Evolutionary conservation across 2,113 vertebrate species (phyloP), one percentile per base, ranked within the genome.

Genomic region (Rhodinocichla rosea): DNA sequence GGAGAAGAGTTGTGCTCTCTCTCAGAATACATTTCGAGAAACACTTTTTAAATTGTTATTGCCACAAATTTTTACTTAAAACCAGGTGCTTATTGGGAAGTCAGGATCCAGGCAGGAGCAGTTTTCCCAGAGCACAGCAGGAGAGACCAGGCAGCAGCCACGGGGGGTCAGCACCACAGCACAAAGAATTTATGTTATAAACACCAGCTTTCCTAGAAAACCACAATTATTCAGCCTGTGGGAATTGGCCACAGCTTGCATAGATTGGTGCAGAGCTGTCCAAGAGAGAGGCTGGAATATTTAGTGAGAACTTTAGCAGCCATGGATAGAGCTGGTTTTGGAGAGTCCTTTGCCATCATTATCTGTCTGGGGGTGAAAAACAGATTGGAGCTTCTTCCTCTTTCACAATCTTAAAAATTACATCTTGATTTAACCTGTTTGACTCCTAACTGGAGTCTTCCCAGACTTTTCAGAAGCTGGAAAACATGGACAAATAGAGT

Each of bases 211-310:
- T 27, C 16, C 27, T 0, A 32, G 32, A 23, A 87, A 89, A 40
- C 2, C 19, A 11, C 16, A 15, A 2, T 8, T 13, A 14, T 7
- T 52, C 37, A 2, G 15, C 1, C 9, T 10, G 26, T n/a, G 40
- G n/a, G 40, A 11, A 52, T 1, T 1, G 1, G 30, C 20, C 33
- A 11, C 1, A 64, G 62, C 39, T 33, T 1, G 2, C 1, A 9
- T 9, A 30, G 39, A 10, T 0, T 0, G 40, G 37, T 7, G 28
- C 50, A 32, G 35, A 68, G 44, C 42, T 5, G 33, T 3, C 39
- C 4, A 1, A 35, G 32, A 47, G 12, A 33, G 37, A 24, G 49
- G 35, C 15, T 79, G 52, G 28, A 2, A 42, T 60, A 32, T 47
- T 67, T 5, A 15, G 7, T 3, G 22, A 69, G 12, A 5, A 21